Percentiles rank a stretch among this genome's conserved stretches.
These are phyloP conservation scores for Drosophila pegasa DNA, from an alignment of 2,888 invertebrate species.

Conservation along the genomic window DNA sequence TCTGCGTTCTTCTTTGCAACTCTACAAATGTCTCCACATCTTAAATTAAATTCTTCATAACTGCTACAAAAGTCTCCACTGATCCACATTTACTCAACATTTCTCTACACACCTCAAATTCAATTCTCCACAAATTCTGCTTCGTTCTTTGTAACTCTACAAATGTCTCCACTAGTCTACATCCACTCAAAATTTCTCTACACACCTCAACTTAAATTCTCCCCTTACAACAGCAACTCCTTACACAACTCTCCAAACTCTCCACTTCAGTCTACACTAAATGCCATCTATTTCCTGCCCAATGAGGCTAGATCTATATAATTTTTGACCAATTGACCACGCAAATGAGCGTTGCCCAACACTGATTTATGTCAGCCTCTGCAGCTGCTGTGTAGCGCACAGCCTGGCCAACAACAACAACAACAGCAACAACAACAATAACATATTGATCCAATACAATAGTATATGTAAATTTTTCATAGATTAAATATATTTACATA, in stretches of 20 bases:
- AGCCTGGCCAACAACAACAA: slow-evolving; percentile 9
- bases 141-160: neutral
- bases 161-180: neutral
- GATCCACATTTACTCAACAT: neutral
- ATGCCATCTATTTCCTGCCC: neutral
- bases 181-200: neutral
- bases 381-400: slow-evolving; percentile 15
- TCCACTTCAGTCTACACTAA: slow-evolving; percentile 16
- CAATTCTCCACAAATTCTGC: neutral
- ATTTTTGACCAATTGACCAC: slow-evolving; percentile 30
- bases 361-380: slow-evolving; percentile 35
- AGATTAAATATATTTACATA: slow-evolving; percentile 54
- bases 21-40: neutral
- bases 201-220: slow-evolving; percentile 1
- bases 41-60: neutral
- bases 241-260: neutral
- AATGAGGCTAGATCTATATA: neutral
- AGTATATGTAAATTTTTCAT: slow-evolving; percentile 58
- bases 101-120: too few relatives aligned
- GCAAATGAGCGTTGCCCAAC: slow-evolving; percentile 21
- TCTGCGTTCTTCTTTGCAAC: neutral
- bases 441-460: slow-evolving; percentile 61
- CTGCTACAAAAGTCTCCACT: neutral
- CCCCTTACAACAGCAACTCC: neutral
- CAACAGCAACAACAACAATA: slow-evolving; percentile 12